phyloP scores from a whole-genome alignment of 2,888 invertebrate species.

The Phaedon cochleariae region DNA sequence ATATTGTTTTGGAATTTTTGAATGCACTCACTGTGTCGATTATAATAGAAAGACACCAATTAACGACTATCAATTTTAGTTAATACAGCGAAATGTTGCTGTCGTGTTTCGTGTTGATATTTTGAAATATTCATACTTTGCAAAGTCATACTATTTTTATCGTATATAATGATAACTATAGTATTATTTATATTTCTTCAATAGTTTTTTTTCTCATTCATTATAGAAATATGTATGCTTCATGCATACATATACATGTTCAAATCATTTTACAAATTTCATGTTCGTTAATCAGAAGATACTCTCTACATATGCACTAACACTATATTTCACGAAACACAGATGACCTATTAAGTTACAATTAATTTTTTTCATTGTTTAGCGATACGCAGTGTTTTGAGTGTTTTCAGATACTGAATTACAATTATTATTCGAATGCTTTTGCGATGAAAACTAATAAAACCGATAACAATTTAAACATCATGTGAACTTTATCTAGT shows the following conservation, averaged over 20 bases:
- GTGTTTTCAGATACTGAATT: background rate
- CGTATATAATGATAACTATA: too few species aligned
- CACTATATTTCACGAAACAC: background rate
- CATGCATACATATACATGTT: too few species aligned
- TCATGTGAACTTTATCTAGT: slow-evolving; percentile 29
- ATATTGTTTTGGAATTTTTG: background rate
- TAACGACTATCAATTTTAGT: too few species aligned
- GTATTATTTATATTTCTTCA: too few species aligned
- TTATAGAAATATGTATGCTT: too few species aligned
- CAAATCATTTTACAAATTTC: too few species aligned
- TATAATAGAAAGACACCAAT: background rate
- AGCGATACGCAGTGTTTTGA: background rate
- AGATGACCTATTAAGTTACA: background rate
- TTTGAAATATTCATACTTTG: background rate
- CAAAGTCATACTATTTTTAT: too few species aligned
- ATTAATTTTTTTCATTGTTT: background rate
- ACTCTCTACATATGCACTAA: background rate
- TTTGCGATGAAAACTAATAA: slow-evolving; percentile 2
- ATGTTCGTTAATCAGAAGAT: background rate
- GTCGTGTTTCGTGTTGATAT: background rate
- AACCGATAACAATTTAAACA: slow-evolving; percentile 28
- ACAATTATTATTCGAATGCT: slow-evolving; percentile 6
- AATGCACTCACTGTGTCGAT: background rate
- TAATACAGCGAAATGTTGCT: background rate
- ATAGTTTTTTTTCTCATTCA: too few species aligned